Conservation (phyloP, 1,140 invertebrate species). For the Tetramorium simillimum region DNA sequence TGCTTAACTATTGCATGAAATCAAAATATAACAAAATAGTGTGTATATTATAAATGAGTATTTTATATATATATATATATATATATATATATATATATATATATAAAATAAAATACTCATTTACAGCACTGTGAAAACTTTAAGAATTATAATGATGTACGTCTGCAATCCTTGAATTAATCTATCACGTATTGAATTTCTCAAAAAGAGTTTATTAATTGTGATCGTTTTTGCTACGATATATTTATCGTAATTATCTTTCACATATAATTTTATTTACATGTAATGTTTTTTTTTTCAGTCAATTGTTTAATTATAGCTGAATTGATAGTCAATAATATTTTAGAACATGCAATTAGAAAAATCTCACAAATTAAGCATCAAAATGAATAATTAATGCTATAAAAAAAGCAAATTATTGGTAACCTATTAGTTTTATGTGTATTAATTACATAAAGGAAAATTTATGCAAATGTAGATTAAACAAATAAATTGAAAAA, state of each 20-base stretch:
- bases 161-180: not conserved
- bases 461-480: constrained; percentile 1
- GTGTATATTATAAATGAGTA: too few species aligned
- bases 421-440: not conserved
- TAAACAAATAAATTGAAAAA: not conserved
- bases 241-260: not conserved
- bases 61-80: too few species aligned
- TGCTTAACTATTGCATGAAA: constrained; percentile 5
- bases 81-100: not conserved
- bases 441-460: constrained; percentile 13
- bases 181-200: constrained; percentile 8
- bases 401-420: not conserved
- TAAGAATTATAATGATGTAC: not conserved
- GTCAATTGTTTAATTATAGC: not conserved
- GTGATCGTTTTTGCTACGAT: not conserved
- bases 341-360: not conserved
- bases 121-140: not conserved
- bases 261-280: not conserved
- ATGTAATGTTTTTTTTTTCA: not conserved
- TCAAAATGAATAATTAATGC: constrained; percentile 5
- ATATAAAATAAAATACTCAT: not conserved
- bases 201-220: not conserved
- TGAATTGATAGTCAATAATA: not conserved
- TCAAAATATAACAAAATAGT: not conserved
- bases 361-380: not conserved